Conservation (phyloP, 1,140 invertebrate species). For the Bombus breviceps region DNA sequence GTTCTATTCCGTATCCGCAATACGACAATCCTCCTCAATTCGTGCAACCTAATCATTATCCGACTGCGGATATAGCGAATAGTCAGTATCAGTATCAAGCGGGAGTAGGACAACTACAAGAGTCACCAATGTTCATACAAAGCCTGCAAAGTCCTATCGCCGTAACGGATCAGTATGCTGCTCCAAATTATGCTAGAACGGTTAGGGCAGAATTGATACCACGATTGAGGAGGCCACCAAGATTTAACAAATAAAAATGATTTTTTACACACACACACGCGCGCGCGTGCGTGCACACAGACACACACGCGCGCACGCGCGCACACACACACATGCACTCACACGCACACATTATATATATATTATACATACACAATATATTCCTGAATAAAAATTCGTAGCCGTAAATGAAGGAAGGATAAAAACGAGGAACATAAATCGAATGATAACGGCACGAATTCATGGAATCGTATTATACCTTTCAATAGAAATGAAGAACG, state of each 20-base stretch:
- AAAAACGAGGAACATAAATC: not conserved
- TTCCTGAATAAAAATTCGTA: not conserved
- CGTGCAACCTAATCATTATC: conserved; percentile 72
- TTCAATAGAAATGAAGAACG: conserved; percentile 2
- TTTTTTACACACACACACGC: not conserved
- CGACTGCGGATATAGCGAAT: conserved; percentile 66
- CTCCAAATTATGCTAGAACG: conserved; percentile 72
- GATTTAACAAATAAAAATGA: conserved; percentile 72
- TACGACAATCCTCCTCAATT: conserved; percentile 72
- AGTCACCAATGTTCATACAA: conserved; percentile 74
- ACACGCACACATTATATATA: too few species aligned
- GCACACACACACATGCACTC: not conserved
- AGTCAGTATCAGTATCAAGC: conserved; percentile 73
- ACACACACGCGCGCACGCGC: accelerated
- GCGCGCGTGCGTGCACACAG: accelerated
- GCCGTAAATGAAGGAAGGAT: not conserved
- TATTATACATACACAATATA: not conserved
- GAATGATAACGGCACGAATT: not conserved
- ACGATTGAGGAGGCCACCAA: conserved; percentile 68
- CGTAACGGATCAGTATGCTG: conserved; percentile 73
- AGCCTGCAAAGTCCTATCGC: conserved; percentile 72
- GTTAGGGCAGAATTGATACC: conserved; percentile 74
- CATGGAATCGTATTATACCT: not conserved
- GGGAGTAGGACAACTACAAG: conserved; percentile 71
- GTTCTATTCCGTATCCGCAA: conserved; percentile 70